Evolutionary conservation across 2,797 vertebrate species (phyloP), one percentile per base, ranked within the genome.

Genomic region (Sebastes umbrosus): DNA sequence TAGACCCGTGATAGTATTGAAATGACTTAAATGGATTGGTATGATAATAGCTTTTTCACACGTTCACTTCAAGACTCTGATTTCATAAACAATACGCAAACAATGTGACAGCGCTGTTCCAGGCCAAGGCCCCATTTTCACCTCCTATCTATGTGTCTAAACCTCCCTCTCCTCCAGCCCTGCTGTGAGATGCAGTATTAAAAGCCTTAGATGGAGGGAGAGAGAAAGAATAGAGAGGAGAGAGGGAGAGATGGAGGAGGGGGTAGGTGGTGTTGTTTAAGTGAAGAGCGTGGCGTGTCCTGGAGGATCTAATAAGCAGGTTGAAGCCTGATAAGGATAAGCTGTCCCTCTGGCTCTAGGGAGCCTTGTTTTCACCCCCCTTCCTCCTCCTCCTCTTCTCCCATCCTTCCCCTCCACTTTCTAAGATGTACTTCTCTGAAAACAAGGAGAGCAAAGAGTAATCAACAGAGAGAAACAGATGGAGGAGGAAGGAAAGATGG

Each of bases 221-320:
- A 84, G 73, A 71, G 74, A 80, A 57, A 88, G 75, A 89, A 91
- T 64, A 65, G 78, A 87, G 65, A 50, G 36, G 67, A 69, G 79
- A 80, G 77, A 75, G 39, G 63, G 79, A 80, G 79, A 84, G 79
- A 73, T 84, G 79, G 31, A 79, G 78, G 77, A 88, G 88, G 88
- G 87, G 89, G 90, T 88, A 83, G 84, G 83, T 83, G 84, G 83
- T 88, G 92, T 81, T 94, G 92, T 93, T 90, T 90, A 95, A 94
- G 91, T 89, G 90, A 87, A 92, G 93, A 89, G 90, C 63, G 64
- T 88, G 88, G 89, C 58, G 75, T 91, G 92, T 95, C 94, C 93
- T 95, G 89, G 88, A 94, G 94, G 94, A 94, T 94, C 91, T 94
- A 96, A 95, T 95, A 95, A 95, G 94, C 94, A 95, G 94, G 94